Evolutionary conservation across 2,797 vertebrate genomes (phyloP).

Genomic region (Momotus momota): DNA sequence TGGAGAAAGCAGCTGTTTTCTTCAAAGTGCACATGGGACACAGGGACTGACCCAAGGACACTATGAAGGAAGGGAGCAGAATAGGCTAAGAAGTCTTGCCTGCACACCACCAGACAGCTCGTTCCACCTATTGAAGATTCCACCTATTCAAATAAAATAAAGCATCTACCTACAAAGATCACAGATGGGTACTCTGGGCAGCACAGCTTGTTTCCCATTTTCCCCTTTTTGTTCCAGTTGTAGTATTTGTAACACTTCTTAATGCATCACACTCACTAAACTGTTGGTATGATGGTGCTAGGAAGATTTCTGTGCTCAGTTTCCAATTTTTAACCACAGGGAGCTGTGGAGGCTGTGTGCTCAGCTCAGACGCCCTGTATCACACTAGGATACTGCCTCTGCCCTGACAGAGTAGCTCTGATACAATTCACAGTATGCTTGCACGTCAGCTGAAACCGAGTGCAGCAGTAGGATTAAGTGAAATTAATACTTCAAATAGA

Average conservation of each 20-base stretch:
- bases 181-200: not conserved
- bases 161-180: not conserved
- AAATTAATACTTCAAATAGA: not conserved
- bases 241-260: not conserved
- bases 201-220: not conserved
- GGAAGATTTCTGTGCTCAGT: not conserved
- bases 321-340: not conserved
- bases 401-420: not conserved
- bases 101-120: not conserved
- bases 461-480: not conserved
- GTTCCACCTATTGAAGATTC: not conserved
- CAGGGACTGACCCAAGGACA: rapidly evolving
- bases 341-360: not conserved
- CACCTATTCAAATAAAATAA: not conserved
- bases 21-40: not conserved
- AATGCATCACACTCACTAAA: not conserved
- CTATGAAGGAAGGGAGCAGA: not conserved
- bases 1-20: not conserved
- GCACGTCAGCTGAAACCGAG: not conserved
- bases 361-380: not conserved
- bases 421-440: not conserved
- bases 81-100: not conserved
- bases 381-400: not conserved
- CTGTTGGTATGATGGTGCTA: not conserved
- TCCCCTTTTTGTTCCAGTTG: not conserved